phyloP scores from a whole-genome alignment of 2,797 vertebrate genomes.

The Psittacula derbiana region DNA sequence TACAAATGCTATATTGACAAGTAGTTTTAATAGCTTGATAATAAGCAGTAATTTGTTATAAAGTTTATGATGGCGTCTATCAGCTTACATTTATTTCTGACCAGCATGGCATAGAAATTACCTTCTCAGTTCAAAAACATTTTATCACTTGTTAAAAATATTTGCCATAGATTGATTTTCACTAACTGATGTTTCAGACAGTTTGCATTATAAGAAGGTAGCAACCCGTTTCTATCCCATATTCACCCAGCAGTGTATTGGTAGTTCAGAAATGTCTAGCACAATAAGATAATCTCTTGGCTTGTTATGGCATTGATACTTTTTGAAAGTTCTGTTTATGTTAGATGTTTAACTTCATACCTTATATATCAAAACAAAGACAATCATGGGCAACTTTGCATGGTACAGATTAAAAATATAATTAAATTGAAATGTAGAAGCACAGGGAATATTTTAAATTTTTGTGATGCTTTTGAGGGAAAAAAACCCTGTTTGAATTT shows the following conservation, averaged over 20 bases:
- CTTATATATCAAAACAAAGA: background rate
- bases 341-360: background rate
- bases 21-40: background rate
- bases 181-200: background rate
- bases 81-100: background rate
- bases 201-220: background rate
- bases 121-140: background rate
- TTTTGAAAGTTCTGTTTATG: background rate
- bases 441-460: background rate
- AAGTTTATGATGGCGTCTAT: background rate
- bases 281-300: background rate
- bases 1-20: background rate
- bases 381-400: accelerated
- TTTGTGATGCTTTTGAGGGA: background rate
- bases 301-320: accelerated
- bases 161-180: background rate
- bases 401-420: background rate
- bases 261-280: background rate
- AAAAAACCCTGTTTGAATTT: background rate
- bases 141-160: background rate
- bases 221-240: background rate
- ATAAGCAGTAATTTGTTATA: background rate
- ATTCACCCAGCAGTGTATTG: background rate
- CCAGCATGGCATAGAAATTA: background rate
- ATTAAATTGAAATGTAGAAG: background rate